A percentile compares a stretch with the other conserved stretches of the same genome.
Evolutionary conservation across 2,888 invertebrate species (phyloP).

Genomic region (Spodoptera picta): DNA sequence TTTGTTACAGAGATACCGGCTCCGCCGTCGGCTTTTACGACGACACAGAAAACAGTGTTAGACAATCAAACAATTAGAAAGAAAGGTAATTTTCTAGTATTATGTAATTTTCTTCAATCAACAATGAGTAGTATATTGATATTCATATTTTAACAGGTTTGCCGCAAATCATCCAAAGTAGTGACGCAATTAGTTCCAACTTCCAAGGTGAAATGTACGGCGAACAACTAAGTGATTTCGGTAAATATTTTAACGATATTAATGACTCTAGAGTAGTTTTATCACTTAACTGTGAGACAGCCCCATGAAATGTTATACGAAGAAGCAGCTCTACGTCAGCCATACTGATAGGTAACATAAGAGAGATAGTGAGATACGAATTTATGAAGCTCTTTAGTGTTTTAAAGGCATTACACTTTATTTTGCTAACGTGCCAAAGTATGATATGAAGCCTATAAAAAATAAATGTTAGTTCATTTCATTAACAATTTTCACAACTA

Average conservation of each 20-base stretch:
- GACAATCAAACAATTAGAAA: slow-evolving; percentile 85
- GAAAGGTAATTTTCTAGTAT: slow-evolving; percentile 71
- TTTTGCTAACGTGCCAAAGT: too few relatives aligned
- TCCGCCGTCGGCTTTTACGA: slow-evolving; percentile 92
- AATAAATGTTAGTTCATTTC: too few relatives aligned
- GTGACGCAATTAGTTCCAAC: slow-evolving; percentile 83
- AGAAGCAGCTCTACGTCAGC: too few relatives aligned
- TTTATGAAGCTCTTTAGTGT: too few relatives aligned
- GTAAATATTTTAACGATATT: slow-evolving; percentile 63
- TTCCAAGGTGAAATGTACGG: slow-evolving; percentile 84
- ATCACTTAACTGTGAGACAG: slow-evolving; percentile 12
- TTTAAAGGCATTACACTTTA: too few relatives aligned
- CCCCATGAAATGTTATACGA: slow-evolving; percentile 1
- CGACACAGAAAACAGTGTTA: slow-evolving; percentile 82
- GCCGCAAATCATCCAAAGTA: slow-evolving; percentile 73
- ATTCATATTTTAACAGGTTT: slow-evolving; percentile 69
- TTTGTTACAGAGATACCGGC: slow-evolving; percentile 93
- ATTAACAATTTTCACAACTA: too few relatives aligned
- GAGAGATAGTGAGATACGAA: too few relatives aligned
- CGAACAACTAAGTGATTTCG: slow-evolving; percentile 82
- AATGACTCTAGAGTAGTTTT: slow-evolving; percentile 14
- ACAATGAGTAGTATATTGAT: slow-evolving; percentile 19
- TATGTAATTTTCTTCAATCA: slow-evolving; percentile 1
- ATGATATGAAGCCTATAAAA: too few relatives aligned
- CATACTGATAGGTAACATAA: too few relatives aligned